Evolutionary conservation across 2,797 vertebrate genomes (phyloP).

Genomic region (Bradypodion ventrale): DNA sequence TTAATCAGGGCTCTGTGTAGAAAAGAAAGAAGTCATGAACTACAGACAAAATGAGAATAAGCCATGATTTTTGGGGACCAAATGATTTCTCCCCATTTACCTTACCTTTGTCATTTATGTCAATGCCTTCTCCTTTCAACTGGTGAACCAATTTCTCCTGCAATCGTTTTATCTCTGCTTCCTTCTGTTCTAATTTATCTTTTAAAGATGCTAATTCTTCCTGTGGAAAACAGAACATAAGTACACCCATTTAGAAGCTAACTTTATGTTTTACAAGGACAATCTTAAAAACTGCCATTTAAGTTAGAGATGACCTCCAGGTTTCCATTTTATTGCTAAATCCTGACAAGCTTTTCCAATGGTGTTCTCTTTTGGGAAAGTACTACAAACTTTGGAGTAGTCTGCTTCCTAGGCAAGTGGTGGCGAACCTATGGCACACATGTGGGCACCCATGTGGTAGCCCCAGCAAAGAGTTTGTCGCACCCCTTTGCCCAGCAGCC

Average conservation of each 20-base stretch:
- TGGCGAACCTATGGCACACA: too few relatives aligned
- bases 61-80: not conserved
- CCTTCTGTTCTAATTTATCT: conserved; percentile 90
- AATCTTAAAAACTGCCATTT: not conserved
- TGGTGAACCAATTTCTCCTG: conserved; percentile 85
- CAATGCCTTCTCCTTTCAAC: conserved; percentile 76
- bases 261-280: not conserved
- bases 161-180: conserved; percentile 85
- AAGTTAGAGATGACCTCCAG: not conserved
- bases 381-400: not conserved
- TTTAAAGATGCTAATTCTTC: conserved; percentile 88
- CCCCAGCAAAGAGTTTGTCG: too few relatives aligned
- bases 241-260: conserved; percentile 27
- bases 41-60: not conserved
- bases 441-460: too few relatives aligned
- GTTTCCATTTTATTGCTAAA: not conserved
- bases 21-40: not conserved
- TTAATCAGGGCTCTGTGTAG: not conserved
- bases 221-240: conserved; percentile 71
- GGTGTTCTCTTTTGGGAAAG: not conserved
- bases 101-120: conserved; percentile 88
- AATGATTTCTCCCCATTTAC: not conserved
- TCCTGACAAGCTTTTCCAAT: not conserved
- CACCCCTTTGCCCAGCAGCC: too few relatives aligned
- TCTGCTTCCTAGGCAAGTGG: too few relatives aligned